Conservation (phyloP, 2,888 invertebrate species). For the Mesopsocus fuscifrons region DNA sequence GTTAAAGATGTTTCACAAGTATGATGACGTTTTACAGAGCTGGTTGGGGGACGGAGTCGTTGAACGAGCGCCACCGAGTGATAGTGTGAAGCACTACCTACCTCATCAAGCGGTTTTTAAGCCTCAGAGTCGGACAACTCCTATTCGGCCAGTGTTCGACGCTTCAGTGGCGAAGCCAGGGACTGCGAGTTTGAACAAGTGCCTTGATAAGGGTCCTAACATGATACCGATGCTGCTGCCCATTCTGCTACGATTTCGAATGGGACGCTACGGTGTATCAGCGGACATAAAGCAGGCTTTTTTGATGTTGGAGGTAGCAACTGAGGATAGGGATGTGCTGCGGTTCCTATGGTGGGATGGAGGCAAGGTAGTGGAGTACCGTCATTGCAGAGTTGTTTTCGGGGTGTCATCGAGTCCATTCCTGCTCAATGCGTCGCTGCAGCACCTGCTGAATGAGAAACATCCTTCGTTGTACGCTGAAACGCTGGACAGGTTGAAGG, state of each 20-base stretch:
- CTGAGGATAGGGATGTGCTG: neutral
- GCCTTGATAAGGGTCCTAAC: neutral
- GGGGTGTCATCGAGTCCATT: slow-evolving; percentile 13
- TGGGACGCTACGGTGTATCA: neutral
- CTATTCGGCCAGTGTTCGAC: too few relatives aligned
- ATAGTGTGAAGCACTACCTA: too few relatives aligned
- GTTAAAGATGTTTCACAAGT: too few relatives aligned
- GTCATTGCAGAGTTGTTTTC: slow-evolving; percentile 13
- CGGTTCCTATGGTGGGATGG: neutral
- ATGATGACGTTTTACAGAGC: too few relatives aligned
- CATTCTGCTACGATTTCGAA: neutral
- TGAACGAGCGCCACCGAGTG: too few relatives aligned
- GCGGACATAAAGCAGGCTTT: too few relatives aligned
- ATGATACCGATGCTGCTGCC: neutral
- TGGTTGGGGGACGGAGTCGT: too few relatives aligned
- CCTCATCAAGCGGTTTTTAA: too few relatives aligned
- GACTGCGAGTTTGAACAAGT: neutral
- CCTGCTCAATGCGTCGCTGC: slow-evolving; percentile 11
- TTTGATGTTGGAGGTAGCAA: neutral
- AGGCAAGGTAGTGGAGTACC: neutral
- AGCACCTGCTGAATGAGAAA: slow-evolving; percentile 5
- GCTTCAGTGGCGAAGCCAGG: neutral
- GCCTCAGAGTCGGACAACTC: too few relatives aligned
- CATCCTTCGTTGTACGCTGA: neutral
- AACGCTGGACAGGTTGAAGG: neutral